phyloP scores from a whole-genome alignment of 2,113 vertebrate genomes.

The Pelobates fuscus region DNA sequence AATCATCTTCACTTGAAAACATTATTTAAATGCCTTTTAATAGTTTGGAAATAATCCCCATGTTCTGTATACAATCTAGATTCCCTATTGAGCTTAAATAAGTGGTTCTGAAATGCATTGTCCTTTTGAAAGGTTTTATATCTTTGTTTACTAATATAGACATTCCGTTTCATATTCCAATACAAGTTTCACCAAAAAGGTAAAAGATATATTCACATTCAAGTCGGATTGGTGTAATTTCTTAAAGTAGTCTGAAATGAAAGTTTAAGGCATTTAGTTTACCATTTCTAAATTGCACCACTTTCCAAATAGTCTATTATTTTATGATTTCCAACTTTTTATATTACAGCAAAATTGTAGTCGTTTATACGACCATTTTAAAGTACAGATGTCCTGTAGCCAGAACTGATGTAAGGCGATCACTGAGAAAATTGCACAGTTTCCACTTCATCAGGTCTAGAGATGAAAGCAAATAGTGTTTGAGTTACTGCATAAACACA shows the following conservation, averaged over 20 bases:
- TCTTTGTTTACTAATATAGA: constrained; percentile 15
- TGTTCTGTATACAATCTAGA: background rate
- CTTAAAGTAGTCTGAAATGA: constrained; percentile 28
- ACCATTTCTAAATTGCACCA: constrained; percentile 36
- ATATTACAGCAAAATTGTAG: constrained; percentile 36
- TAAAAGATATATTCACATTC: constrained; percentile 26
- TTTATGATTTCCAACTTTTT: constrained; percentile 42
- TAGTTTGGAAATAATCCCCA: background rate
- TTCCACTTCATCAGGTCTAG: constrained; percentile 34
- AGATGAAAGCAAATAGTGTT: constrained; percentile 37
- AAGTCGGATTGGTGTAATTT: constrained; percentile 29
- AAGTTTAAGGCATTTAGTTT: constrained; percentile 34
- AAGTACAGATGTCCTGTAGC: constrained; percentile 37
- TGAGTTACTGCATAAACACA: constrained; percentile 3
- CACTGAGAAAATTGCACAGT: constrained; percentile 42
- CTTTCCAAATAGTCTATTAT: constrained; percentile 29
- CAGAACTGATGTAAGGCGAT: constrained; percentile 41
- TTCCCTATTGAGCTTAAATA: background rate
- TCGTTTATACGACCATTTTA: constrained; percentile 37
- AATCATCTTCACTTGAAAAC: background rate
- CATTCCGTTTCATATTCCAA: background rate
- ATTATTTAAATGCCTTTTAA: constrained; percentile 18
- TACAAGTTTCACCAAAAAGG: constrained; percentile 17
- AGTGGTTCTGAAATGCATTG: background rate
- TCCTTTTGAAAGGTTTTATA: background rate